Conservation (phyloP, 2,797 vertebrate species). For the Xenentodon cancila region DNA sequence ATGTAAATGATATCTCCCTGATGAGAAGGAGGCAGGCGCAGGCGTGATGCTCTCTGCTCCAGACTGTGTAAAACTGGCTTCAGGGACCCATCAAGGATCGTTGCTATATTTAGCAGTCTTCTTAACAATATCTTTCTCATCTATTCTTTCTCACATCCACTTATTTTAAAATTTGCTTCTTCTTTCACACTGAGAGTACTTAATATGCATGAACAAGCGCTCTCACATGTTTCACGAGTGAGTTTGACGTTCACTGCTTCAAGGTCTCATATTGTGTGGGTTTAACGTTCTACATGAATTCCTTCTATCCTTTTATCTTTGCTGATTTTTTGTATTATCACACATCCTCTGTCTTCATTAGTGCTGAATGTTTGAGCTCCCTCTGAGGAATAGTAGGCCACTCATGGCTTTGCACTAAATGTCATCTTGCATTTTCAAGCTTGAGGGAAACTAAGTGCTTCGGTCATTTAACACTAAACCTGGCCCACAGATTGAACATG, state of each 20-base stretch:
- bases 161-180: slow-evolving; percentile 43
- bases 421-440: slow-evolving; percentile 47
- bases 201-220: slow-evolving; percentile 10
- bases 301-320: slow-evolving; percentile 22
- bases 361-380: slow-evolving; percentile 44
- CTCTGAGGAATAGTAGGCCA: slow-evolving; percentile 32
- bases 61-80: slow-evolving; percentile 77
- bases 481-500: too few species aligned
- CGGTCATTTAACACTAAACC: slow-evolving; percentile 30
- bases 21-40: slow-evolving; percentile 67
- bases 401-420: slow-evolving; percentile 50
- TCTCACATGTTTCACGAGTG: slow-evolving; percentile 19
- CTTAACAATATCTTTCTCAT: slow-evolving; percentile 63
- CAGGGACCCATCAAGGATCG: slow-evolving; percentile 67
- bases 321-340: slow-evolving; percentile 36
- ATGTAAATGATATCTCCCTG: slow-evolving; percentile 77
- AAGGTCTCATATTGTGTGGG: slow-evolving; percentile 5
- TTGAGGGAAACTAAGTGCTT: slow-evolving; percentile 31
- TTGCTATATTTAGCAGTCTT: slow-evolving; percentile 78
- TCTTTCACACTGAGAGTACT: slow-evolving; percentile 33
- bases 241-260: slow-evolving; percentile 29
- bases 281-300: slow-evolving; percentile 20
- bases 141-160: slow-evolving; percentile 50
- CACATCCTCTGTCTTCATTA: slow-evolving; percentile 35
- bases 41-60: slow-evolving; percentile 70